A percentile compares a stretch with the other conserved stretches of the same genome.
These are phyloP conservation scores for Drosophila kikkawai DNA, from an alignment of 1,140 invertebrate genomes.

Conservation along the genomic window DNA sequence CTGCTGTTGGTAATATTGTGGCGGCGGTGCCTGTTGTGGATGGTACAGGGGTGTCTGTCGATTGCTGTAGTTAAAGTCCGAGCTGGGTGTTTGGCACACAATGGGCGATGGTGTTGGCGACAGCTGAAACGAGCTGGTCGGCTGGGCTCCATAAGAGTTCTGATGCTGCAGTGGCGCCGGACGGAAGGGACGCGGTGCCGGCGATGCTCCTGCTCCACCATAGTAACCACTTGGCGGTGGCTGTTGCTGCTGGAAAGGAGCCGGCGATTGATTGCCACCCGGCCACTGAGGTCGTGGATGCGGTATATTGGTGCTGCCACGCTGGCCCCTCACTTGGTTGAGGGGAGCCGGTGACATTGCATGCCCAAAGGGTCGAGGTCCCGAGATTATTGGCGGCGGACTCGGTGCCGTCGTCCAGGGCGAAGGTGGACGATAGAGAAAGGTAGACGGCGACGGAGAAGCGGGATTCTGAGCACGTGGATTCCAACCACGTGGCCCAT, in stretches of 20 bases:
- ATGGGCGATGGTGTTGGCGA: slow-evolving; percentile 84
- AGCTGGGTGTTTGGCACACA: slow-evolving; percentile 79
- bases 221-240: slow-evolving; percentile 41
- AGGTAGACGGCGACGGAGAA: slow-evolving; percentile 85
- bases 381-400: slow-evolving; percentile 88
- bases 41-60: slow-evolving; percentile 75
- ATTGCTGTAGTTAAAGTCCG: slow-evolving; percentile 79
- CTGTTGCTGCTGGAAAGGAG: slow-evolving; percentile 56
- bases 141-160: slow-evolving; percentile 71
- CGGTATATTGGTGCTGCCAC: slow-evolving; percentile 84
- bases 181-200: slow-evolving; percentile 64
- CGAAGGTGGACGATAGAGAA: slow-evolving; percentile 88
- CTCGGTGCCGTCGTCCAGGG: slow-evolving; percentile 86
- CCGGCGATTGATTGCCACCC: slow-evolving; percentile 85
- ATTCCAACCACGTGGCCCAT: slow-evolving; percentile 85
- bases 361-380: slow-evolving; percentile 85
- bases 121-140: slow-evolving; percentile 83
- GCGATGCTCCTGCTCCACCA: slow-evolving; percentile 37
- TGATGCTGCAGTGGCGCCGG: slow-evolving; percentile 72
- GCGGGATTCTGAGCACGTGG: slow-evolving; percentile 74
- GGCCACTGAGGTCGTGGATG: slow-evolving; percentile 89
- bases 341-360: slow-evolving; percentile 86
- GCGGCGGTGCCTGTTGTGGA: slow-evolving; percentile 54
- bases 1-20: slow-evolving; percentile 60
- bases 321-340: slow-evolving; percentile 84